Conservation (phyloP, 2,797 vertebrate genomes). For the Cyclura pinguis region DNA sequence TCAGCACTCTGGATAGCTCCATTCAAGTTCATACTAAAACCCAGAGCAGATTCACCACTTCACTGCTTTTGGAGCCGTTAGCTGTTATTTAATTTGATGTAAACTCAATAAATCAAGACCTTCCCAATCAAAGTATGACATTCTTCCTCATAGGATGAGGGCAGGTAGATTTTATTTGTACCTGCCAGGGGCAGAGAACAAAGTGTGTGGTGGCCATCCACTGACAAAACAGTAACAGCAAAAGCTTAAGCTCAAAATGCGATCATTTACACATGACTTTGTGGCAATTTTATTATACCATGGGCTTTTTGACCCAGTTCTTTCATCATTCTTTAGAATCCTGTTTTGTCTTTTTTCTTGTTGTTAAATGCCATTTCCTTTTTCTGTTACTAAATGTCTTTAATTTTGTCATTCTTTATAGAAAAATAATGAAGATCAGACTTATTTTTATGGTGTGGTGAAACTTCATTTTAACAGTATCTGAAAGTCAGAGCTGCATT, state of each 20-base stretch:
- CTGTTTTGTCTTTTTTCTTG: neutral
- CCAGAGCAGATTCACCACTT: no score
- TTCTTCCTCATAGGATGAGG: neutral
- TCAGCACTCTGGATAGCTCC: no score
- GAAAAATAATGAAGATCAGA: neutral
- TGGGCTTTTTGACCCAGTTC: neutral
- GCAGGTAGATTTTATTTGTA: neutral
- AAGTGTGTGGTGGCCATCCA: neutral
- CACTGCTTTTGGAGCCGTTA: no score
- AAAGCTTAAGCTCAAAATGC: neutral
- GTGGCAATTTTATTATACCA: neutral
- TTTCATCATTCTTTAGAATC: neutral
- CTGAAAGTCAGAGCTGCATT: neutral
- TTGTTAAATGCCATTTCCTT: neutral
- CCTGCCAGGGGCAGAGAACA: neutral
- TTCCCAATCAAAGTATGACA: neutral
- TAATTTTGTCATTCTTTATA: neutral
- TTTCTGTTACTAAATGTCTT: neutral
- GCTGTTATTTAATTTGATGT: no score
- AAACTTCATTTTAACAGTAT: conserved; percentile 1
- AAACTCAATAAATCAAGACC: neutral
- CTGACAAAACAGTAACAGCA: neutral
- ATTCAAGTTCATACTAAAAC: no score
- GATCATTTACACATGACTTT: neutral
- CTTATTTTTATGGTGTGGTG: neutral